These are phyloP conservation scores for Corydoras sp. DNA, from an alignment of 2,113 vertebrate species.

Conservation along the genomic window DNA sequence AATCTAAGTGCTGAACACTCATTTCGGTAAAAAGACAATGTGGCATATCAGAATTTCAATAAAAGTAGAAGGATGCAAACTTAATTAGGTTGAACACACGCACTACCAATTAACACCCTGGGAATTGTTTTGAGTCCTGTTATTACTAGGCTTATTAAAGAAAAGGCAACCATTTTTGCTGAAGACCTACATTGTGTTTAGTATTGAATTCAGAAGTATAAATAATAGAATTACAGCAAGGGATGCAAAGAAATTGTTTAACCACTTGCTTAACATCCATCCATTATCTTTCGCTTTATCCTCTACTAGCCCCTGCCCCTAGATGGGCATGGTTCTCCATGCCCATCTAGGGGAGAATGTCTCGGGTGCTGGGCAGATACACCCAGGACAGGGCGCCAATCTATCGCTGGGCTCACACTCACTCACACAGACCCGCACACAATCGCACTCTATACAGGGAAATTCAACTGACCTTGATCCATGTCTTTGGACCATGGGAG, in stretches of 20 bases:
- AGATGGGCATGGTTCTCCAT: too few relatives aligned
- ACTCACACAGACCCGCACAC: too few relatives aligned
- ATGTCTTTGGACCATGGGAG: too few relatives aligned
- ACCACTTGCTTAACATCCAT: neutral
- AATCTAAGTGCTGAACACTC: neutral
- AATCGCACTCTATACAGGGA: too few relatives aligned
- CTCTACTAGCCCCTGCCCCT: too few relatives aligned
- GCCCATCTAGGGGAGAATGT: too few relatives aligned
- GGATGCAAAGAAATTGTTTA: neutral
- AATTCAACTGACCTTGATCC: too few relatives aligned
- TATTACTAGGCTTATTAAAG: constrained; percentile 35
- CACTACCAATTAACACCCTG: constrained; percentile 19
- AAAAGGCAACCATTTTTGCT: constrained; percentile 4
- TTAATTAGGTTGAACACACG: constrained; percentile 35
- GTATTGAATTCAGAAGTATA: neutral
- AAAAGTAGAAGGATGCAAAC: constrained; percentile 18
- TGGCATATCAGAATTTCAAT: constrained; percentile 9
- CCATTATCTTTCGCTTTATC: too few relatives aligned
- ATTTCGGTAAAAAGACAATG: constrained; percentile 4
- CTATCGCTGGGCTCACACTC: too few relatives aligned
- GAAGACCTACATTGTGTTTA: constrained; percentile 9
- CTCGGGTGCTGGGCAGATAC: too few relatives aligned
- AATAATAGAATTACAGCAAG: neutral
- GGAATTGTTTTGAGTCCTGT: constrained; percentile 30
- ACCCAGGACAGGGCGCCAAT: too few relatives aligned